Base-by-base conservation (phyloP, 1,140 invertebrate genomes). In the Apolygus lucorum region DNA sequence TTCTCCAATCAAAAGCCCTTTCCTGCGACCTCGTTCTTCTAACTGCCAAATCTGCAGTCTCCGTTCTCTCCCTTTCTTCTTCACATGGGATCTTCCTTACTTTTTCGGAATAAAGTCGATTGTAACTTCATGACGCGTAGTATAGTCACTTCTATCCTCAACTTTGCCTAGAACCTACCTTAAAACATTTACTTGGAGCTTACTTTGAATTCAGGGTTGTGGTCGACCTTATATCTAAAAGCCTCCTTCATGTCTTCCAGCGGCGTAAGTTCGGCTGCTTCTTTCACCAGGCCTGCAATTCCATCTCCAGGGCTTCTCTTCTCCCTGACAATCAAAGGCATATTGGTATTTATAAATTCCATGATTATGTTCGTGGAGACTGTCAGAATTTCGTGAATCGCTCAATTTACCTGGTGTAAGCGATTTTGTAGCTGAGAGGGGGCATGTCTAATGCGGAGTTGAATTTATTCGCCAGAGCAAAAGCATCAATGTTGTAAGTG, bases 191-290 rank as follows among this genome's bases (percentile, higher is more conserved):
- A n/a, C n/a, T n/a, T n/a, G n/a, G n/a, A n/a, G 4, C 54, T 59
- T 42, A 73, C 72, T 49, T 71, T 68, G 28, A 73, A 73, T 2
- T 52, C 68, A 1, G 72, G 72, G 21, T 73, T 73, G 4, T 27
- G 63, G 21, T 68, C 63, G 14, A 73, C 25, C 52, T 73, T 73
- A n/a, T 70, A 42, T 28, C 63, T 68, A 63, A 71, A 73, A 26
- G 28, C 52, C 14, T 73, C 67, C 63, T 73, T 73, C 8, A 73
- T 73, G n/a, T 73, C 72, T 0, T 59, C 29, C 0, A 73, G 22
- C n/a, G 72, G 72, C 14, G 68, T 34, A 2, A 70, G 17, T 13
- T 68, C 63, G 17, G 70, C 28, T 62, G 67, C 67, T 25, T 73
- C 72, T 26, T 67, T 64, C 11, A 73, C 63, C 13, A 73, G 29